phyloP scores from a whole-genome alignment of 2,888 invertebrate species.

The Calliphora vomitoria region DNA sequence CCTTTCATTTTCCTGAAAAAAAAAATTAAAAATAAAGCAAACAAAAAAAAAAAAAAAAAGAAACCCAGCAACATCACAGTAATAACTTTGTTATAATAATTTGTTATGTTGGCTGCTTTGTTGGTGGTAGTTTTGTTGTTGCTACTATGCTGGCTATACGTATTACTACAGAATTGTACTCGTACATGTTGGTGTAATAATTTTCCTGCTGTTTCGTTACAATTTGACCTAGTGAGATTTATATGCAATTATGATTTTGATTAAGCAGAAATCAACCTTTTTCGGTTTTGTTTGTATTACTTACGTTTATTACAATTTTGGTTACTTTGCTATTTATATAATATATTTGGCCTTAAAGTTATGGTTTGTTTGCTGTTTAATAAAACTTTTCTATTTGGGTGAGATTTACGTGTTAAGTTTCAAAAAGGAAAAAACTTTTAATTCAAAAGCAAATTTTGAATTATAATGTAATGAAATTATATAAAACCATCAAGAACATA shows the following conservation, averaged over 20 bases:
- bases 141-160: background rate
- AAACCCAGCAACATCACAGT: background rate
- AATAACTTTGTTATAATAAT: conserved; percentile 69
- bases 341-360: conserved; percentile 2
- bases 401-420: conserved; percentile 61
- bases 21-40: conserved; percentile 23
- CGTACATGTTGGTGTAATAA: conserved; percentile 8
- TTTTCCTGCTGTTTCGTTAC: conserved; percentile 27
- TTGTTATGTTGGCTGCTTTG: conserved; percentile 43
- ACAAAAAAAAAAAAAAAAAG: background rate
- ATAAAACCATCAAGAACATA: too few relatives aligned
- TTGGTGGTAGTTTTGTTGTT: conserved; percentile 20
- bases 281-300: conserved; percentile 11
- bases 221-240: conserved; percentile 66
- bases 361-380: conserved; percentile 10
- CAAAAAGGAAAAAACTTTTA: background rate
- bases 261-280: conserved; percentile 64
- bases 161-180: conserved; percentile 11
- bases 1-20: background rate
- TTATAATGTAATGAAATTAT: too few relatives aligned
- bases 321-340: conserved; percentile 16
- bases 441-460: background rate
- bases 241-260: conserved; percentile 72
- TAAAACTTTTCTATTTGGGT: conserved; percentile 55
- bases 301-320: conserved; percentile 30